Evolutionary conservation across 2,797 vertebrate species (phyloP).

Genomic region (Sebastes flavidus): DNA sequence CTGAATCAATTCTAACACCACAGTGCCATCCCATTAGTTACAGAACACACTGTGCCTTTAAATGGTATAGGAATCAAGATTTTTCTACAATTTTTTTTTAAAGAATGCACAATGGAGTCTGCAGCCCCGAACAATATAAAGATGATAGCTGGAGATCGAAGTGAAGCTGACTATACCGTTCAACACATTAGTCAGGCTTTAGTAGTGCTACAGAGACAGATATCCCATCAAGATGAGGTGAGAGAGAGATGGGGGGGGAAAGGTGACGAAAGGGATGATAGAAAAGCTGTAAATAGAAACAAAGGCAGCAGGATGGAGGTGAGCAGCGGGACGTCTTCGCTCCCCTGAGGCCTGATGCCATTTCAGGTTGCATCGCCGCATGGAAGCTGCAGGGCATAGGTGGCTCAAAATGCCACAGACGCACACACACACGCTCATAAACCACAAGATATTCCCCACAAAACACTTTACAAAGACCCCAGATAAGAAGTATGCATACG

Average conservation of each 20-base stretch:
- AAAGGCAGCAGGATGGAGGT: neutral
- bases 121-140: neutral
- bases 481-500: too few species aligned
- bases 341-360: slow-evolving; percentile 24
- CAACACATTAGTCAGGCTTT: neutral
- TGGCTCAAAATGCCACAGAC: slow-evolving; percentile 40
- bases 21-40: neutral
- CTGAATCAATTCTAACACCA: neutral
- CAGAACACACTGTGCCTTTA: neutral
- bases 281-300: neutral
- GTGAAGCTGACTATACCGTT: neutral
- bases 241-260: neutral
- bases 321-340: neutral
- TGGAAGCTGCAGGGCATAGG: slow-evolving; percentile 36
- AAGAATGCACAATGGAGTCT: neutral
- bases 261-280: neutral
- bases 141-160: neutral
- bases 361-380: slow-evolving; percentile 28
- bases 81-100: too few species aligned
- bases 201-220: neutral
- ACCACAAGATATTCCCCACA: neutral
- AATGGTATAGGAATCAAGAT: neutral
- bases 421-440: neutral
- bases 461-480: neutral
- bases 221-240: neutral